phyloP scores from a whole-genome alignment of 2,888 invertebrate genomes.

The Rambutsinella grinnellia region DNA sequence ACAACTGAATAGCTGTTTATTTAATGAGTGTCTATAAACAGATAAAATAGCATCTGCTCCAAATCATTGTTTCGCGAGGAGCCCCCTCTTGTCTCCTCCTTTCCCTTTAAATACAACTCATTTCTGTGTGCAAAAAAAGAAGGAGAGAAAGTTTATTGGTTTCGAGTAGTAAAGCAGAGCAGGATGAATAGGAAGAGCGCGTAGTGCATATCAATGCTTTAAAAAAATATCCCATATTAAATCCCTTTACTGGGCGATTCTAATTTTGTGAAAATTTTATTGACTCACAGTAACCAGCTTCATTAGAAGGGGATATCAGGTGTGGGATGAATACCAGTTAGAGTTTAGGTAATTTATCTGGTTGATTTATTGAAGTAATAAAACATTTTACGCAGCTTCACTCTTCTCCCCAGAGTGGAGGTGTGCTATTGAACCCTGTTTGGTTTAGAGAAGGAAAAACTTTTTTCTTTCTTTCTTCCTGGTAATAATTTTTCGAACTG shows the following conservation, averaged over 20 bases:
- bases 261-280: background rate
- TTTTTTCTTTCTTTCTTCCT: too few relatives aligned
- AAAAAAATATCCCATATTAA: background rate
- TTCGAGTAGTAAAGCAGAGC: background rate
- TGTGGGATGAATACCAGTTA: too few relatives aligned
- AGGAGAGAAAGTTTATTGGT: too few relatives aligned
- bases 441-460: too few relatives aligned
- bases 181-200: too few relatives aligned
- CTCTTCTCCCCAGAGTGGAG: too few relatives aligned
- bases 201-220: background rate
- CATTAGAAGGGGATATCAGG: background rate
- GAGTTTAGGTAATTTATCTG: background rate
- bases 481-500: background rate
- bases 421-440: too few relatives aligned
- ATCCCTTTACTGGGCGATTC: background rate
- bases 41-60: constrained; percentile 30
- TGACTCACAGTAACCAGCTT: background rate
- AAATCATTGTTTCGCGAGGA: constrained; percentile 1
- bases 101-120: too few relatives aligned
- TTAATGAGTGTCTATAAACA: constrained; percentile 40
- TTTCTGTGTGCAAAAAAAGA: too few relatives aligned
- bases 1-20: constrained; percentile 34
- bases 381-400: background rate
- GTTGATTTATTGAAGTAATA: background rate
- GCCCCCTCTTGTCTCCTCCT: too few relatives aligned